phyloP scores from a whole-genome alignment of 2,888 invertebrate genomes.

The Epirrhoe alternata region DNA sequence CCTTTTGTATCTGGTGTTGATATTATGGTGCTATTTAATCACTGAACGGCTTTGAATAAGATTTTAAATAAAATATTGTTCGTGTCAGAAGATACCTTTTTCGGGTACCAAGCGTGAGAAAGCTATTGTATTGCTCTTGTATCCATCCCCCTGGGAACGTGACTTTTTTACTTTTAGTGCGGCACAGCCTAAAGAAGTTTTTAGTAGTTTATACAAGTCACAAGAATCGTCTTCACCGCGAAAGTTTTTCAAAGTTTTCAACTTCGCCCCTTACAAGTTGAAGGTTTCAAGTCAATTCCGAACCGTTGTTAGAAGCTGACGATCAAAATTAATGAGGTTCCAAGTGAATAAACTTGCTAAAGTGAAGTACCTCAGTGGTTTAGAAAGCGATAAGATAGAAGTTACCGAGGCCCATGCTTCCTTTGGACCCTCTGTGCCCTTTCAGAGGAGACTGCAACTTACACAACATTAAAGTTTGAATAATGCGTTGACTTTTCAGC shows the following conservation, averaged over 20 bases:
- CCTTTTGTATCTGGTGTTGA: too few species aligned
- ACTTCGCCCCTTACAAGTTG: conserved; percentile 62
- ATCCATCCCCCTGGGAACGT: conserved; percentile 24
- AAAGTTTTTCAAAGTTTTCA: conserved; percentile 55
- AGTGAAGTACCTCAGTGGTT: conserved; percentile 36
- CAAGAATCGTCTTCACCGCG: conserved; percentile 29
- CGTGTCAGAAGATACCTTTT: background rate
- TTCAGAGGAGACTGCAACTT: background rate
- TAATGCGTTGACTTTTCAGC: background rate
- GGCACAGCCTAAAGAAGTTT: conserved; percentile 23
- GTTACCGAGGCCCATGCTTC: conserved; percentile 11
- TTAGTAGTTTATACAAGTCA: conserved; percentile 28
- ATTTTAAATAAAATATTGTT: too few species aligned
- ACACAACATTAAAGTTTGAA: background rate
- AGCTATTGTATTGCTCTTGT: conserved; percentile 9
- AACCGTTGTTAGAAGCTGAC: conserved; percentile 56
- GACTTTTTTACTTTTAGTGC: conserved; percentile 28
- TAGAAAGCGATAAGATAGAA: conserved; percentile 24
- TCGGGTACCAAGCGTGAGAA: background rate
- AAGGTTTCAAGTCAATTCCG: conserved; percentile 51
- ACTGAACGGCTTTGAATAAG: too few species aligned
- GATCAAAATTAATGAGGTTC: conserved; percentile 66
- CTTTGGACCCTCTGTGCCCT: background rate
- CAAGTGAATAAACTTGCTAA: conserved; percentile 53
- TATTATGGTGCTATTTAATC: too few species aligned